Conservation (phyloP, 2,797 vertebrate genomes). For the Notolabrus celidotus region DNA sequence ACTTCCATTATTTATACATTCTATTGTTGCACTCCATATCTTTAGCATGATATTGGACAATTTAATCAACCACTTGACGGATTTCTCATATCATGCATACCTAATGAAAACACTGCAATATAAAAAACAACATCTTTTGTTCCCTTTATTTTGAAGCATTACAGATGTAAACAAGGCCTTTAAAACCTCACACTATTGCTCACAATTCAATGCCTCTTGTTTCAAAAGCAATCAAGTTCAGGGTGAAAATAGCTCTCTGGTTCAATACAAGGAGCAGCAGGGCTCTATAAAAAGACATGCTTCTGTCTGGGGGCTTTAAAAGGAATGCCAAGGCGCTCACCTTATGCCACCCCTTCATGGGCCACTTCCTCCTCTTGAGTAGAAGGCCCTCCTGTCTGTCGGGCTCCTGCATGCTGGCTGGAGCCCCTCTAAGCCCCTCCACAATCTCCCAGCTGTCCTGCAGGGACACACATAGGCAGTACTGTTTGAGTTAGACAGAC, state of each 20-base stretch:
- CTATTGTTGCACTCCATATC: too few relatives aligned
- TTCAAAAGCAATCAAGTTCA: constrained; percentile 6
- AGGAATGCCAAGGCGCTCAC: constrained; percentile 74
- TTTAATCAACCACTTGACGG: too few relatives aligned
- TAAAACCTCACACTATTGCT: neutral
- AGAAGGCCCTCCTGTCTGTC: constrained; percentile 92
- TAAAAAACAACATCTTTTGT: neutral
- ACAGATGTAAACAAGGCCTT: neutral
- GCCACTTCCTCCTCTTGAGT: constrained; percentile 98
- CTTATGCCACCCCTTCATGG: constrained; percentile 99
- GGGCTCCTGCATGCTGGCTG: constrained; percentile 90
- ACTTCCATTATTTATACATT: too few relatives aligned
- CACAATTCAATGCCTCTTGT: neutral
- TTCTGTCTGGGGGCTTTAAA: constrained; percentile 5
- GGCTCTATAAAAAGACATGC: constrained; percentile 18
- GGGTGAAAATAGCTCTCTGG: constrained; percentile 10
- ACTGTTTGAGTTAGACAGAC: constrained; percentile 17
- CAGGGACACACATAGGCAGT: constrained; percentile 28
- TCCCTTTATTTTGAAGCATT: neutral
- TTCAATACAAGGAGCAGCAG: constrained; percentile 2
- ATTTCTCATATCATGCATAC: neutral
- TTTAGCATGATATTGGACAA: too few relatives aligned
- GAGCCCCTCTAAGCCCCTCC: constrained; percentile 90
- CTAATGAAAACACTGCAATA: neutral
- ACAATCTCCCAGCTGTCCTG: constrained; percentile 98